Base-by-base conservation (phyloP, 2,888 invertebrate species). In the Cataglyphis altisquamis region DNA sequence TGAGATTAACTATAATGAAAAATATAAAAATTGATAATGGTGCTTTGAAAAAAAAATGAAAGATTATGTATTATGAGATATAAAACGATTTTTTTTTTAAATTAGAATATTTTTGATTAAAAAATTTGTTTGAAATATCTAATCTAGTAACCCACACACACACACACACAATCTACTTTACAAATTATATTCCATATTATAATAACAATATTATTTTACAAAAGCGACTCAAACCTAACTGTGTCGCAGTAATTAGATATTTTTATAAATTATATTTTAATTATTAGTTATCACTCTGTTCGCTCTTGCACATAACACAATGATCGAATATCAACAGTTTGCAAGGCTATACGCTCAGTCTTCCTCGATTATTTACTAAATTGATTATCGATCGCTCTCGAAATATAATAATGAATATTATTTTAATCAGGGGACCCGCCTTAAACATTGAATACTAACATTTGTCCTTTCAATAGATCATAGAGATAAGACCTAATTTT, bases 271-370 rank as follows among this genome's bases (percentile, higher is more conserved):
- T 68, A 78, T 15, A 78, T 15, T 67, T 77, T 48, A 64, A 21
- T 21, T 57, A 80, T 12, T 1, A 21, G 6, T 67, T 55, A 67
- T 68, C 57, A 57, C 21, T 70, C 3, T 39, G 15, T 57, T 39
- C 21, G 45, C 32, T 70, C 10, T 57, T 78, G 41, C 45, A 60
- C 45, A 78, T 60, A 78, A 78, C 57, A 15, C 41, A 29, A 77
- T n/a, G 52, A 66, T 77, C 41, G 32, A 70, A 78, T 78, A 70
- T 70, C 72, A 72, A 57, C 72, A 70, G 41, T 32, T 70, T 32
- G 72, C 78, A 67, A 77, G 75, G 29, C 41, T 55, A 68, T 77
- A 29, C 63, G 60, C 81, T 78, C 63, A 72, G 84, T 75, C 78
- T 87, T 66, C 10, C 45, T 66, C 48, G 21, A 84, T 41, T 78